Percentiles rank a stretch among this genome's conserved stretches.
These are phyloP conservation scores for Stercorarius parasiticus DNA, from an alignment of 2,113 vertebrate species.

Conservation along the genomic window DNA sequence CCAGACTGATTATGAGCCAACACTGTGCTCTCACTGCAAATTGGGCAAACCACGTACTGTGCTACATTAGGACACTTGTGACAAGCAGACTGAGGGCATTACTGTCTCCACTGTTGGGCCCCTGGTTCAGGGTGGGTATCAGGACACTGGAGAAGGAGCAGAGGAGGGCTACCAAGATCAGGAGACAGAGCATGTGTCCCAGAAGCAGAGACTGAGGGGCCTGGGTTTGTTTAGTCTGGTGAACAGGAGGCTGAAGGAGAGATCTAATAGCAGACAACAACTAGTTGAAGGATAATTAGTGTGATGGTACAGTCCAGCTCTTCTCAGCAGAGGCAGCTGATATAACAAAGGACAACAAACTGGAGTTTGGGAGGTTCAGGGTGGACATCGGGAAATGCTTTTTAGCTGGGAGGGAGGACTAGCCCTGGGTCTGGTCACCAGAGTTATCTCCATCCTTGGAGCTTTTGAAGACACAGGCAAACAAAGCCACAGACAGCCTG, in stretches of 20 bases:
- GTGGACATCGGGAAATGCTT: not conserved
- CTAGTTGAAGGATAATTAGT: not conserved
- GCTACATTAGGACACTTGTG: not conserved
- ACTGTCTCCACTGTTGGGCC: not conserved
- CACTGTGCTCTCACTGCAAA: accelerated
- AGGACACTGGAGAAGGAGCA: not conserved
- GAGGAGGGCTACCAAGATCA: not conserved
- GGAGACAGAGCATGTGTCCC: accelerated
- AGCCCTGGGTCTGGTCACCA: not conserved
- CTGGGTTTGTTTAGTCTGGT: not conserved
- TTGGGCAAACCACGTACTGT: not conserved
- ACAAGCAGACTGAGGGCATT: not conserved
- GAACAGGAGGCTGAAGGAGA: not conserved
- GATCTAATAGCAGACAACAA: not conserved
- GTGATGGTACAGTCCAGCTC: accelerated
- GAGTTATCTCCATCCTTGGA: not conserved
- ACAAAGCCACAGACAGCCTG: not conserved
- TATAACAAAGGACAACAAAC: not conserved
- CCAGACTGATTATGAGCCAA: not conserved
- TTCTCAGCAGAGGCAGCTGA: not conserved
- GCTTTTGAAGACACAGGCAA: not conserved
- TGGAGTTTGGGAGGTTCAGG: not conserved
- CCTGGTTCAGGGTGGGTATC: not conserved
- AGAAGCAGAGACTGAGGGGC: not conserved
- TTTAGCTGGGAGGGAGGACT: not conserved